A percentile compares a stretch with the other conserved stretches of the same genome.
phyloP scores from a whole-genome alignment of 2,888 invertebrate species.

The Diachrysia chrysitis region DNA sequence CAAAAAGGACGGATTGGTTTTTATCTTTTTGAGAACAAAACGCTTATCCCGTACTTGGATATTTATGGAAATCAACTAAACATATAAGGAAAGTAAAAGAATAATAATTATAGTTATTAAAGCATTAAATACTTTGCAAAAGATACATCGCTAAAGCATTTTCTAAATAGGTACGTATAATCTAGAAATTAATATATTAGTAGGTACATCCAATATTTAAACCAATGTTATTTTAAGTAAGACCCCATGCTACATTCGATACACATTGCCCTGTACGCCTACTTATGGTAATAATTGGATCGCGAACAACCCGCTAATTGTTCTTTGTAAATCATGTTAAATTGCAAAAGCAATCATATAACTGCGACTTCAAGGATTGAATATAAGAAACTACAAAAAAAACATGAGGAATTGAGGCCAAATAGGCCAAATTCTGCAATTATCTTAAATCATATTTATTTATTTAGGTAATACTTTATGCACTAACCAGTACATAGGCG shows the following conservation, averaged over 20 bases:
- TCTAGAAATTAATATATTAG: slow-evolving; percentile 18
- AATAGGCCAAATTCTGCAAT: too few species aligned
- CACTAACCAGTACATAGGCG: too few species aligned
- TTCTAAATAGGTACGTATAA: slow-evolving; percentile 28
- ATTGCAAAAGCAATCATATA: not conserved
- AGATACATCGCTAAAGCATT: slow-evolving; percentile 50
- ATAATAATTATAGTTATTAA: slow-evolving; percentile 11
- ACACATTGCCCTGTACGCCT: not conserved
- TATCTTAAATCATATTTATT: too few species aligned
- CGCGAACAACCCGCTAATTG: not conserved
- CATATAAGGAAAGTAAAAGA: too few species aligned
- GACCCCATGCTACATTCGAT: not conserved
- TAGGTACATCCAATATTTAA: not conserved
- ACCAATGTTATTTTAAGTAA: slow-evolving; percentile 6
- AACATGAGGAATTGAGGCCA: too few species aligned
- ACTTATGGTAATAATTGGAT: not conserved
- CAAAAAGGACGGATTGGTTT: too few species aligned
- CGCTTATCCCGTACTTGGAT: too few species aligned
- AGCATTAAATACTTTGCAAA: slow-evolving; percentile 57
- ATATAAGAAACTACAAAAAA: too few species aligned
- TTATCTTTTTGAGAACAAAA: too few species aligned
- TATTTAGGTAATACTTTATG: too few species aligned
- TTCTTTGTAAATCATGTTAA: not conserved
- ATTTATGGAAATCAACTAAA: too few species aligned
- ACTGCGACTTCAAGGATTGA: not conserved